Percentiles rank a stretch among this genome's conserved stretches.
Evolutionary conservation across 2,113 vertebrate genomes (phyloP).

Genomic region (Dromaius novaehollandiae): DNA sequence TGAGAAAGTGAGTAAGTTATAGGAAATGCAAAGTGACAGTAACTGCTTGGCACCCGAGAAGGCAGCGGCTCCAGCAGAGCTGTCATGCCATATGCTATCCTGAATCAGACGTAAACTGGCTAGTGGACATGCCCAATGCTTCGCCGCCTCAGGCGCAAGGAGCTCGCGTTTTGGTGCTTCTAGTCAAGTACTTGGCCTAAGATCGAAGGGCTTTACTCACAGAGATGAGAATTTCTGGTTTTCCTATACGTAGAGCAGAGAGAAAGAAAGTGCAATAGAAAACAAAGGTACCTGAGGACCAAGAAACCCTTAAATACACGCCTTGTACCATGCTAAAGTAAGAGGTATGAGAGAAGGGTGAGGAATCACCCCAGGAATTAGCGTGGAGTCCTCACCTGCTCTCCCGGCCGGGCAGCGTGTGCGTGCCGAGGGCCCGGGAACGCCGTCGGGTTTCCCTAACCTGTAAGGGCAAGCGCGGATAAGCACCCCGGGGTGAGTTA

Average conservation of each 20-base stretch:
- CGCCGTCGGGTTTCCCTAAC: rapidly evolving
- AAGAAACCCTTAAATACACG: background rate
- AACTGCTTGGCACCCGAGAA: background rate
- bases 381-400: background rate
- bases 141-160: background rate
- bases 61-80: background rate
- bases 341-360: background rate
- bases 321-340: background rate
- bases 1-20: background rate
- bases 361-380: background rate
- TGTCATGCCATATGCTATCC: too few species aligned
- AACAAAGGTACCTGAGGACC: background rate
- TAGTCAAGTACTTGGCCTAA: background rate
- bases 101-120: background rate
- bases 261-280: background rate
- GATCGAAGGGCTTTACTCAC: background rate
- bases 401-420: rapidly evolving
- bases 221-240: background rate
- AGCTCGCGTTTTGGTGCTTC: background rate
- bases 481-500: rapidly evolving
- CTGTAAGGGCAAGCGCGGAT: background rate
- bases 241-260: background rate
- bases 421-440: background rate
- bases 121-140: too few species aligned
- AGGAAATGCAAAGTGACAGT: background rate